Conservation (phyloP, 2,113 vertebrate species). For the Tragelaphus buxtoni region DNA sequence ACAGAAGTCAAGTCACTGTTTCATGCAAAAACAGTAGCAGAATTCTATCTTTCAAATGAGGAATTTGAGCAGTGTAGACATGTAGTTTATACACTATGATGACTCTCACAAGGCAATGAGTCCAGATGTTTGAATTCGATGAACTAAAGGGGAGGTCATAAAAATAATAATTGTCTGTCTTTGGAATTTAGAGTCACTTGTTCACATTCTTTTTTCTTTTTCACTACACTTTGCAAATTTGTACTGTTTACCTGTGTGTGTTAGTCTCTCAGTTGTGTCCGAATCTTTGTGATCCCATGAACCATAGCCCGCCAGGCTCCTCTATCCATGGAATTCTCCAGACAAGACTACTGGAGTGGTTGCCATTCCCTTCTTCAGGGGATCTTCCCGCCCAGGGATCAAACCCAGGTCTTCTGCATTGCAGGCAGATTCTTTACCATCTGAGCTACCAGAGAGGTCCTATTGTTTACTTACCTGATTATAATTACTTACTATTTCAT, state of each 20-base stretch:
- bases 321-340: not conserved
- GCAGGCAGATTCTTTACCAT: not conserved
- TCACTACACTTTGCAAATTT: not conserved
- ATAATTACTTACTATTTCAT: not conserved
- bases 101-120: not conserved
- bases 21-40: not conserved
- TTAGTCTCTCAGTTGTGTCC: not conserved
- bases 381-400: not conserved
- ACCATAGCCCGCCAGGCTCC: rapidly evolving
- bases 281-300: not conserved
- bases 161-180: not conserved
- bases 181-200: not conserved
- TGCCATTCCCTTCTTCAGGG: not conserved
- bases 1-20: not conserved
- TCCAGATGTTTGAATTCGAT: not conserved
- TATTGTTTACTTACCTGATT: not conserved
- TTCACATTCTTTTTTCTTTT: not conserved
- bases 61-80: not conserved
- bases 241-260: not conserved
- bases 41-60: not conserved
- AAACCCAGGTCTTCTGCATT: not conserved
- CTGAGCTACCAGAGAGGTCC: not conserved
- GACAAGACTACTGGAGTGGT: not conserved
- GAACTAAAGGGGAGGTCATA: not conserved
- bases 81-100: not conserved